Base-by-base conservation (phyloP, 2,888 invertebrate species). In the Brachypterus glaber region DNA sequence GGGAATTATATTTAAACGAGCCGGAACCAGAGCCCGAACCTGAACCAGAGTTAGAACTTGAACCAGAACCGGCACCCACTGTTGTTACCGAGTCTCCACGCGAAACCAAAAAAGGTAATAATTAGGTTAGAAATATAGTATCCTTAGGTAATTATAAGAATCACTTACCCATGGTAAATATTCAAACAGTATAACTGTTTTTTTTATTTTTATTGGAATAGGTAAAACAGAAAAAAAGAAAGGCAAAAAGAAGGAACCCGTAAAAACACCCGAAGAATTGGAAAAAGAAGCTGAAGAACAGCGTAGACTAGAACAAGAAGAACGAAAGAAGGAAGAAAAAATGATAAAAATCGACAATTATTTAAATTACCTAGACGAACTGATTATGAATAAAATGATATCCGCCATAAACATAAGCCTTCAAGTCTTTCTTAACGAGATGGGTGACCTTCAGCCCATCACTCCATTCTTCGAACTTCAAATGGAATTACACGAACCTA, bases 391-490 rank as follows among this genome's bases (percentile, higher is more conserved):
- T 14, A 18, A 11, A 12, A 16, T 31, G 17, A 11, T 4, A 3
- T 46, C 39, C 27, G 72, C 73, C 4, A 67, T 70, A 7, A 59
- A 63, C n/a, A 64, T 59, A 13, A 79, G 79, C 52, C 58, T 80
- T 29, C 59, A 69, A 40, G 68, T 77, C 38, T 74, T 82, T 40
- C 64, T 76, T 21, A 65, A 58, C 15, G 78, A 82, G 58, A 82
- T 77, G 46, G 68, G 53, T 0, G 53, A 56, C 24, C 11, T 13
- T 3, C 12, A 31, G 4, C 48, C 53, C 2, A 33, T 49, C 30
- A 41, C 71, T 4, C 84, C 91, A 0, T 73, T 92, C 25, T 79
- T 90, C 63, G 82, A 87, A 65, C 73, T 90, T 2, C 63, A 74
- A 32, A 73, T 89, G 51, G 80, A 82, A 53, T 68, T 91, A 3